Evolutionary conservation across 2,888 invertebrate genomes (phyloP).

Genomic region (Ellobium chinense): DNA sequence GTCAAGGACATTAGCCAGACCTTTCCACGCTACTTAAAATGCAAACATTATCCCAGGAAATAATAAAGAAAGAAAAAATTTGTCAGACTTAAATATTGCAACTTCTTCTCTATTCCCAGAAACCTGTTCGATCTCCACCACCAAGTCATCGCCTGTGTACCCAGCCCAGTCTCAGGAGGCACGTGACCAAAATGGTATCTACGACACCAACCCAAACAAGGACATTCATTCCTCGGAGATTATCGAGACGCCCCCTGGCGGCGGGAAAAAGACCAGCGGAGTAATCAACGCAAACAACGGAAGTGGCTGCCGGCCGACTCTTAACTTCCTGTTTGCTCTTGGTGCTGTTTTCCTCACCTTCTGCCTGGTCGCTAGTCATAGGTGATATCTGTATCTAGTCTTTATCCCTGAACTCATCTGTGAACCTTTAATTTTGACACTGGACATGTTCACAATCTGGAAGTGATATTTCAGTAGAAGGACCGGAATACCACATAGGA

Average conservation of each 20-base stretch:
- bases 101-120: background rate
- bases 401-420: too few relatives aligned
- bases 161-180: conserved; percentile 34
- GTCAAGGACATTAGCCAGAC: too few relatives aligned
- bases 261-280: conserved; percentile 5
- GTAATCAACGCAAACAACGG: conserved; percentile 31
- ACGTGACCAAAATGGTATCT: conserved; percentile 30
- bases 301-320: background rate
- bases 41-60: too few relatives aligned
- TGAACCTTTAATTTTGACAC: too few relatives aligned
- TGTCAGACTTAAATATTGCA: background rate
- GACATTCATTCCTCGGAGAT: conserved; percentile 15
- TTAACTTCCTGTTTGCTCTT: background rate
- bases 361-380: background rate
- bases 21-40: too few relatives aligned
- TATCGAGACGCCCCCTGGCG: conserved; percentile 26
- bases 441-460: too few relatives aligned
- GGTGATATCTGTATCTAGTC: conserved; percentile 36
- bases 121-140: conserved; percentile 12
- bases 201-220: conserved; percentile 13
- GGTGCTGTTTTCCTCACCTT: background rate
- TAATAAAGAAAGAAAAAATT: too few relatives aligned
- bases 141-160: background rate
- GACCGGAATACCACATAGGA: too few relatives aligned
- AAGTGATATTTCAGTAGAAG: too few relatives aligned